Conservation (phyloP, 37 sponge, comb jelly and placozoan species). For the Haliclona indistincta region DNA sequence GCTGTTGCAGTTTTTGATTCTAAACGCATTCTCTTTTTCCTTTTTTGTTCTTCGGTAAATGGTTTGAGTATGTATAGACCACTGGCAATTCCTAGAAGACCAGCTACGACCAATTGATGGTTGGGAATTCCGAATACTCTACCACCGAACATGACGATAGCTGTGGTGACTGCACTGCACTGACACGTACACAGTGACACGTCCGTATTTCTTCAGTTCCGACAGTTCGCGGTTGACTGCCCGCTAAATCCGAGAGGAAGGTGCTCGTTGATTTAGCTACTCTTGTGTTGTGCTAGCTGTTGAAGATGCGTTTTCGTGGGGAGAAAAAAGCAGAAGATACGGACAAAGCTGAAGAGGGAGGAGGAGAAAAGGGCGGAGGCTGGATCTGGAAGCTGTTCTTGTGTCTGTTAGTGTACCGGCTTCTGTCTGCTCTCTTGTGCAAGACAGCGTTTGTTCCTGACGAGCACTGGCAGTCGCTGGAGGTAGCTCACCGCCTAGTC, state of each 20-base stretch:
- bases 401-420: constrained; percentile 36
- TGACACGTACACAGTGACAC: no score
- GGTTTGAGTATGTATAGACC: constrained; percentile 67
- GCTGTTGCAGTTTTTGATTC: not conserved
- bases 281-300: no score
- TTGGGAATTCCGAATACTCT: not conserved
- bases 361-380: no score
- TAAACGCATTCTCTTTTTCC: not conserved
- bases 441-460: constrained; percentile 85
- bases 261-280: no score
- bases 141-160: not conserved
- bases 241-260: no score
- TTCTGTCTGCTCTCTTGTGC: constrained; percentile 53
- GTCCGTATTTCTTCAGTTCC: no score
- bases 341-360: no score
- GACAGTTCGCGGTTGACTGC: no score
- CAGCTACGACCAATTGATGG: constrained; percentile 25
- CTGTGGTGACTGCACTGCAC: no score
- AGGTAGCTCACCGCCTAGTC: constrained; percentile 77
- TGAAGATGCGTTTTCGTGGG: no score
- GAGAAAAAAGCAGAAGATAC: no score
- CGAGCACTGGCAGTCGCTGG: constrained; percentile 89
- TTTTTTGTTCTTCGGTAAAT: constrained; percentile 13
- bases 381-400: no score
- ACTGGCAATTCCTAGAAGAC: constrained; percentile 25